Evolutionary conservation across 2,888 invertebrate species (phyloP), one percentile per base, ranked within the genome.

Genomic region (Sphaeridia pumilis): DNA sequence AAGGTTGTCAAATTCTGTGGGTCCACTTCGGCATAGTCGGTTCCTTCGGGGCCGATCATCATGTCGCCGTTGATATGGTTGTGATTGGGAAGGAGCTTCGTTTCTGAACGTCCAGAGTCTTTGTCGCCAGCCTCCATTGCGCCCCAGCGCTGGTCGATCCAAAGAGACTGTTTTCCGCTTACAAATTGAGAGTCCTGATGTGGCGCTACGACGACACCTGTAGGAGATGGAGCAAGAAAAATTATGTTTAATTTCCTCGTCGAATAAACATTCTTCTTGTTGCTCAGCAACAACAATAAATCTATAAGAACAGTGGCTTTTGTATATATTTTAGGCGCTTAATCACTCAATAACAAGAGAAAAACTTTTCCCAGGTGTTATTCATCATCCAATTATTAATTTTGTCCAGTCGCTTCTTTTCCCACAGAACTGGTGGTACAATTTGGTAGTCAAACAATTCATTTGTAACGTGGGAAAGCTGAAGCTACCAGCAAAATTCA

Each of bases 71-170:
- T 21, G 69, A 71, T 58, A 74, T 73, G 59, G 71, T 57, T 25
- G 55, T 64, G 65, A 61, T 58, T 79, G 46, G 61, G 77, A 42
- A 80, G 68, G 41, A 80, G 71, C 66, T 80, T 78, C 14, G 78
- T 77, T 58, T 76, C 75, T 21, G 67, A 68, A 35, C 67, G 56
- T 54, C 64, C 66, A 2, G 79, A 78, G 65, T 80, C 80, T 68
- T 80, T 80, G 65, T 79, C 79, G 26, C 75, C 74, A 2, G 62
- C 52, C 57, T 73, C 73, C 2, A 71, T 70, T 3, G 78, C 75
- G 56, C 79, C 74, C 80, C 82, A 82, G 35, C 81, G 79, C 55
- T 80, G 73, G 67, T 82, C 81, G 58, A 81, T 81, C 82, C 82
- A 82, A 34, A 82, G 70, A 57, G 78, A 79, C 66, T 80, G 80